Evolutionary conservation across 2,113 vertebrate genomes (phyloP), one percentile per base, ranked within the genome.

Genomic region (Aplodontia rufa): DNA sequence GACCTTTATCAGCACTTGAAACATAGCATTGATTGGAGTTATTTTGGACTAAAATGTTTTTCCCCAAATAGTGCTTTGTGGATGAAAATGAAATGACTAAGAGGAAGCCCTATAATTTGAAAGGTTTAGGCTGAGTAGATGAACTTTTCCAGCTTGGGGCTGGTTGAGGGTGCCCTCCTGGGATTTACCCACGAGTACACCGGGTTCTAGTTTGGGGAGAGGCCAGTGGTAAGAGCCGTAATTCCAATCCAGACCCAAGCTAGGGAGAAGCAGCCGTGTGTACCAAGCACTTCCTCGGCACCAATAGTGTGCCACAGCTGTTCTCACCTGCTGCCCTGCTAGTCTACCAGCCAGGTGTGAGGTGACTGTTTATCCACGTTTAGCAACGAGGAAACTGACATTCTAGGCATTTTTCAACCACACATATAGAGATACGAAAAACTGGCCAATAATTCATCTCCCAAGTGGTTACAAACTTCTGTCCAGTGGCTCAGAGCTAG

Each of bases 11-110:
- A 92, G 49, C 60, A 64, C 69, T 81, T 55, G 76, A 81, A 91
- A 79, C 66, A 55, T 6, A 80, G 69, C 14, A 28, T 19, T 55
- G 64, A 91, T 14, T 75, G 75, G 89, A 79, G 93, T 97, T 90
- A 94, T 90, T 88, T 78, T 55, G 58, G 47, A 83, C 32, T 64
- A 51, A 60, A 30, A 60, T 32, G 53, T 78, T 75, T 30, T 76
- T 80, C n/a, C n/a, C 80, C 81, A 89, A 97, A 90, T 14, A 76
- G 60, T 78, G 53, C 24, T 95, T 95, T 84, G 55, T 85, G 82
- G 58, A 87, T 94, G 81, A 87, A 87, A 95, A 87, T 90, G 47
- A 96, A 95, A 81, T 87, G 69, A 69, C 60, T 89, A 72, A 66
- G n/a, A 91, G 55, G 53, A 72, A 91, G 32, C 24, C 51, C n/a